Base-by-base conservation (phyloP, 2,797 vertebrate species). In the Lacerta bilineata region DNA sequence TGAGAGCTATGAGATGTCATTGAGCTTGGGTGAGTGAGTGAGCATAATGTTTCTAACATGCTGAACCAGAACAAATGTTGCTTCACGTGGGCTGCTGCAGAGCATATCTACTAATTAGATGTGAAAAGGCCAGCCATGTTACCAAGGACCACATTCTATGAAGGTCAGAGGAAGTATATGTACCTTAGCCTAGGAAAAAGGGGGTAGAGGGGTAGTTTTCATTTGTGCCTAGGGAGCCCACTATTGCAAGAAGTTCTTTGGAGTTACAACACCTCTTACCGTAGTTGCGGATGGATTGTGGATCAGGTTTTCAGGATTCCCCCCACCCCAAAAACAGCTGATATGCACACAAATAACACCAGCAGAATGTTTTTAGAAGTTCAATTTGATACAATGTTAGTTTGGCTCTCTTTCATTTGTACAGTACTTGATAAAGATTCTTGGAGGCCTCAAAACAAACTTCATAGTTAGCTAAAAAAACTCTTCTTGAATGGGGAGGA, bases 121-220 rank as follows among this genome's bases (percentile, higher is more conserved):
- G 71, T 94, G 95, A 95, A 95, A 96, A 96, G 95, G 95, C 71
- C 95, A 94, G 82, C 85, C 61, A 69, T 91, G 77, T 89, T 91
- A 83, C 91, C 78, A 33, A 86, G 80, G 68, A 90, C 59, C 87
- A 87, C 2, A 8, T 17, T 55, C 41, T 64, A 66, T n/a, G 92
- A 94, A 94, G 94, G 93, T 91, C 91, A 55, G 87, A 85, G 75
- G 39, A 18, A 69, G 83, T 13, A 8, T 29, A 66, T 2, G 36
- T 46, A 77, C 83, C 20, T 9, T 79, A 80, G 91, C 81, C 83
- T 2, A 5, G 39, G 71, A 87, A 68, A 36, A 87, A 15, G 0
- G 76, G 76, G 81, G 61, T n/a, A 83, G 78, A 15, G 0, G 78
- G 83, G 61, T n/a, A 77, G 78, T 61, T 25, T 88, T 46, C 46